Percentiles rank a stretch among this genome's conserved stretches.
These are phyloP conservation scores for Cydia pomonella DNA, from an alignment of 1,140 invertebrate genomes.

Conservation along the genomic window DNA sequence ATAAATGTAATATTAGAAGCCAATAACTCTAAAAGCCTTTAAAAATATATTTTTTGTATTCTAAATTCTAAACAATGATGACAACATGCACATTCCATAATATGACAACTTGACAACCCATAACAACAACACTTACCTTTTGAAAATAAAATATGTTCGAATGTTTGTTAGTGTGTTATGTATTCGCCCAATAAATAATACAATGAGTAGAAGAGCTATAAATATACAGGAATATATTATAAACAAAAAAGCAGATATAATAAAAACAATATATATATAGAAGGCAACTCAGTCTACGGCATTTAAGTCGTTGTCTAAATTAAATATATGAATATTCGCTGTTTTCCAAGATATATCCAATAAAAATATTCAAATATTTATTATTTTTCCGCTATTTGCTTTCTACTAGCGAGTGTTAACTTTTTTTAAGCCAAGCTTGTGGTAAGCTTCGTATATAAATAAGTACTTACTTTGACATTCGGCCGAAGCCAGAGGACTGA, in stretches of 20 bases:
- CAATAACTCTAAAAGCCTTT: too few species aligned
- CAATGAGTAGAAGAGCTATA: slow-evolving; percentile 23
- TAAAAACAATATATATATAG: slow-evolving; percentile 1
- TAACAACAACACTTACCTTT: slow-evolving; percentile 27
- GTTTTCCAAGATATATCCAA: slow-evolving; percentile 4
- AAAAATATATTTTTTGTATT: too few species aligned
- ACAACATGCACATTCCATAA: slow-evolving; percentile 13
- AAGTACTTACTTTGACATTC: slow-evolving; percentile 80
- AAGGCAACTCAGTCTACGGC: slow-evolving; percentile 41
- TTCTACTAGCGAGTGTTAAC: slow-evolving; percentile 24
- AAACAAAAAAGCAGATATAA: slow-evolving; percentile 30
- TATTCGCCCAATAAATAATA: not conserved
- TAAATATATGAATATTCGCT: slow-evolving; percentile 41
- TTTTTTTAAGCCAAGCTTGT: slow-evolving; percentile 33
- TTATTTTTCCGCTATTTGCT: slow-evolving; percentile 25
- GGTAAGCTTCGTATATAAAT: slow-evolving; percentile 37
- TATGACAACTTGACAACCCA: not conserved
- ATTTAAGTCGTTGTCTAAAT: slow-evolving; percentile 31
- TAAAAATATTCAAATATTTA: slow-evolving; percentile 43
- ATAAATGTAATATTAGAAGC: too few species aligned
- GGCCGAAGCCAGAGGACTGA: slow-evolving; percentile 75
- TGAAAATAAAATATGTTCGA: not conserved
- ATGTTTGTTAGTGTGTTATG: slow-evolving; percentile 27
- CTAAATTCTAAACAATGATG: slow-evolving; percentile 2
- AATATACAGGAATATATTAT: slow-evolving; percentile 20